phyloP scores from a whole-genome alignment of 1,140 invertebrate species.

The Ctenoplectra terminalis region DNA sequence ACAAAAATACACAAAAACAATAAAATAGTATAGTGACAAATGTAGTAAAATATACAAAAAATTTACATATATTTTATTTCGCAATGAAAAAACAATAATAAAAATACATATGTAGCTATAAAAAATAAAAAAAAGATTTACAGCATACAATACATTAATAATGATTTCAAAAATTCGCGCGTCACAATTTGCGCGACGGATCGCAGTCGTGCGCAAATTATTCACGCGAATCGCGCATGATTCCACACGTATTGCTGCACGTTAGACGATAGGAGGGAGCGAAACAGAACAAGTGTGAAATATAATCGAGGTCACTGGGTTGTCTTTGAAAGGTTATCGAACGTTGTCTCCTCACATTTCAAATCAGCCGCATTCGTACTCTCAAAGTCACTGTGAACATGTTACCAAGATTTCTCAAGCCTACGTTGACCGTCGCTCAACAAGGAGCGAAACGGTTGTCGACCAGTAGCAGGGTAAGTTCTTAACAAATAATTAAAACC shows the following conservation, averaged over 20 bases:
- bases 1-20: neutral
- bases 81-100: too few relatives aligned
- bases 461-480: slow-evolving; percentile 74
- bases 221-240: slow-evolving; percentile 11
- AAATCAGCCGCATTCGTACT: neutral
- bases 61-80: neutral
- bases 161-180: slow-evolving; percentile 14
- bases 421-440: slow-evolving; percentile 69
- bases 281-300: slow-evolving; percentile 16
- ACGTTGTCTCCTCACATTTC: slow-evolving; percentile 12
- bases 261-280: neutral
- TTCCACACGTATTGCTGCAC: slow-evolving; percentile 7
- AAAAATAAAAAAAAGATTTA: neutral
- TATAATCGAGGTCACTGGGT: slow-evolving; percentile 50
- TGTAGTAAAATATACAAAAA: neutral
- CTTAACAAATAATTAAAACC: neutral
- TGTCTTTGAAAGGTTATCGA: slow-evolving; percentile 57
- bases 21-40: neutral
- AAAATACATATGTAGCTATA: too few relatives aligned
- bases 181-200: neutral
- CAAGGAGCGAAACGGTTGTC: slow-evolving; percentile 77
- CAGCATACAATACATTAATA: neutral
- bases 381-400: slow-evolving; percentile 62
- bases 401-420: slow-evolving; percentile 76
- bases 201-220: slow-evolving; percentile 20